Percentiles rank a stretch among this genome's conserved stretches.
These are phyloP conservation scores for Aegithalos caudatus DNA, from an alignment of 2,113 vertebrate genomes.

Conservation along the genomic window DNA sequence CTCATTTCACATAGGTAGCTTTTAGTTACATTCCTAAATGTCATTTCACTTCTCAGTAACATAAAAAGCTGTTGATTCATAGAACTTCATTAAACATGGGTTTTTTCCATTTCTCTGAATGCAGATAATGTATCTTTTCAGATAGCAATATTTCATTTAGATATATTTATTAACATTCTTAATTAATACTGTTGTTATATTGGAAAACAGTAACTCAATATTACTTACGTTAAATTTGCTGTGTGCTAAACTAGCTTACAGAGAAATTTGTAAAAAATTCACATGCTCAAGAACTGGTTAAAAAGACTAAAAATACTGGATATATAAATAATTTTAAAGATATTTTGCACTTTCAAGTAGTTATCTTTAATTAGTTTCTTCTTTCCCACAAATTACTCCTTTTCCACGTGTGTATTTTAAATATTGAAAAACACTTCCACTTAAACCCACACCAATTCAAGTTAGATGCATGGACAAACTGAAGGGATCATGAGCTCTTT, in stretches of 20 bases:
- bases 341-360: neutral
- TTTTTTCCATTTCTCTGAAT: neutral
- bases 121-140: neutral
- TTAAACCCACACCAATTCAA: neutral
- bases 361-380: neutral
- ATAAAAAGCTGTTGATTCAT: neutral
- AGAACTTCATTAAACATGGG: neutral
- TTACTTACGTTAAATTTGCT: neutral
- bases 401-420: neutral
- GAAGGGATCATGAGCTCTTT: neutral
- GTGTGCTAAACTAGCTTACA: neutral
- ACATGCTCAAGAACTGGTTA: neutral
- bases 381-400: neutral
- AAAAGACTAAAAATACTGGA: neutral
- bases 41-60: neutral
- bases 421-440: neutral
- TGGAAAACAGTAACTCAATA: neutral
- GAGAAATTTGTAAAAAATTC: neutral
- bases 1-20: neutral
- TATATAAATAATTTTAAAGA: neutral
- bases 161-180: neutral
- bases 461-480: neutral
- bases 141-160: neutral
- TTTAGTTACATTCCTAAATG: neutral
- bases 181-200: neutral